These are phyloP conservation scores for Chesias legatella DNA, from an alignment of 2,888 invertebrate species.

Conservation along the genomic window DNA sequence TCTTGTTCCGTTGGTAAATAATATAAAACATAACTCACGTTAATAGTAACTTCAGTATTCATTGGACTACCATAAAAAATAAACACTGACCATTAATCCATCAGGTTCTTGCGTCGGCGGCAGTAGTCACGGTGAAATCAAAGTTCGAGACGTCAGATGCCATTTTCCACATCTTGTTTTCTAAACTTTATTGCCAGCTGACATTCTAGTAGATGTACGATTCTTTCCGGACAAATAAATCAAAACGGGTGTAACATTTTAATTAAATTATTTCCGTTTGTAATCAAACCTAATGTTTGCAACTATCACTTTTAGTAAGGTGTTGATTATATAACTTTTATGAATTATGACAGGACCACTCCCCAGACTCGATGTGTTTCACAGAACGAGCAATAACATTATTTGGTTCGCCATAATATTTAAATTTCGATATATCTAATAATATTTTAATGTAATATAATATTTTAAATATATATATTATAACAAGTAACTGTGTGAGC, in stretches of 20 bases:
- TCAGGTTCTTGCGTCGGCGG: constrained; percentile 10
- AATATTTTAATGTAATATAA: no score
- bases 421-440: no score
- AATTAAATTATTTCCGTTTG: constrained; percentile 27
- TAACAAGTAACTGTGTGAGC: no score
- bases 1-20: no score
- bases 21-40: no score
- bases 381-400: no score
- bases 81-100: constrained; percentile 10
- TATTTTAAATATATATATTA: no score
- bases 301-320: constrained; percentile 18
- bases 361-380: no score
- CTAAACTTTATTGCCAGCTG: constrained; percentile 25
- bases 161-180: constrained; percentile 28
- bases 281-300: constrained; percentile 18
- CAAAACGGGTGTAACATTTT: constrained; percentile 21
- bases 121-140: constrained; percentile 20
- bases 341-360: no score
- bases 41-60: no score
- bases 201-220: constrained; percentile 31
- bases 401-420: no score
- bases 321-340: constrained; percentile 13
- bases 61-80: neutral
- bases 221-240: constrained; percentile 33
- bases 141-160: constrained; percentile 14